Base-by-base conservation (phyloP, 2,797 vertebrate species). In the Brotula barbata region DNA sequence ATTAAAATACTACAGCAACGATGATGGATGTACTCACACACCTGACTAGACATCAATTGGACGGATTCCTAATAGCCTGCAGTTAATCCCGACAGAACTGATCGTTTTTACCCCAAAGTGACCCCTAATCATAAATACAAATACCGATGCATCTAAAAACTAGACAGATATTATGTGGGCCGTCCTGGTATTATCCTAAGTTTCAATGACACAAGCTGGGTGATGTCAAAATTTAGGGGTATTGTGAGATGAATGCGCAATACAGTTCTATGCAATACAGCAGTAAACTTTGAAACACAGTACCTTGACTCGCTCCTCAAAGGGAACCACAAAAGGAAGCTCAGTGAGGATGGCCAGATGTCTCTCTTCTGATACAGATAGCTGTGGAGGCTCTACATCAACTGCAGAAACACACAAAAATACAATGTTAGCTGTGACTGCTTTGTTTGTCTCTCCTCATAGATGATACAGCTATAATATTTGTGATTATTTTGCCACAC, bases 251-350 rank as follows among this genome's bases (percentile, higher is more conserved):
- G 6, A 33, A 7, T 33, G 9, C 31, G 11, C 2, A 28, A 10
- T 33, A 33, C 31, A n/a, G n/a, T n/a, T n/a, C n/a, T n/a, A n/a
- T n/a, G n/a, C n/a, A n/a, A n/a, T 31, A 37, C 0, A 14, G 3
- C 0, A 0, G 16, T n/a, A n/a, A n/a, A n/a, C n/a, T n/a, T n/a
- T n/a, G n/a, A n/a, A n/a, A n/a, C 19, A 11, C 15, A 3, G 7
- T 93, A 99, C 97, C 96, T 99, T 99, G 21, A 99, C 97, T 86
- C 97, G 92, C 84, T 99, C 97, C 87, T 98, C 97, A 64, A 99
- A 99, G 12, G 96, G 97, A 75, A 99, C 97, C 43, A 98, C 96
- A 45, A 99, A 99, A 1, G 97, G 97, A 52, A 99, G 92, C 76
- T 99, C 96, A 0, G 97, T 99, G 68, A 99, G 92, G 89, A 99